Conservation (phyloP, 2,797 vertebrate species). For the Salmo trutta region DNA sequence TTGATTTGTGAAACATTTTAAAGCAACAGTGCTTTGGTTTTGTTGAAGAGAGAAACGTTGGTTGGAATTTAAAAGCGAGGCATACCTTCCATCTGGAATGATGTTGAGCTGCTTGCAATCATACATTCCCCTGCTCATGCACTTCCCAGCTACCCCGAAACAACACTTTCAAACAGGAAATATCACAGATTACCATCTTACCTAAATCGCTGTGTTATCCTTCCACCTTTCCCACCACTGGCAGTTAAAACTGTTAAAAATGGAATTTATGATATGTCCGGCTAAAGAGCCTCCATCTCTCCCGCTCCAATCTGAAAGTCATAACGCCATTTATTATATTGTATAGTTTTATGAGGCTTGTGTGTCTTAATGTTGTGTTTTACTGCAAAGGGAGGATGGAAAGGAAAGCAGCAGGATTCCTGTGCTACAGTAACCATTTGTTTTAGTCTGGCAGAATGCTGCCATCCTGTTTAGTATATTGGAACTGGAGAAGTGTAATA, state of each 20-base stretch:
- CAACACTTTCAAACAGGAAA: not conserved
- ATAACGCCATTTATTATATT: not conserved
- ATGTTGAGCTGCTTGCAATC: conserved; percentile 41
- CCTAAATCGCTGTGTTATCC: not conserved
- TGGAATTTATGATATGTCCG: not conserved
- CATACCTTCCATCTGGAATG: conserved; percentile 43
- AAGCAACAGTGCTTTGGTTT: not conserved
- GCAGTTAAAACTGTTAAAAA: not conserved
- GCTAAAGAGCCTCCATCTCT: not conserved
- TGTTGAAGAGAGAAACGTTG: too few relatives aligned
- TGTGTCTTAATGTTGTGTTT: not conserved
- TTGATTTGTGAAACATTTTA: not conserved
- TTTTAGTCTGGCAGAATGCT: not conserved
- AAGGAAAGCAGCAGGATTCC: not conserved
- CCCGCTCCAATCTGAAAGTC: not conserved
- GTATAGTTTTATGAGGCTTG: not conserved
- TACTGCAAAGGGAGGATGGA: not conserved
- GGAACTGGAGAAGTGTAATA: not conserved
- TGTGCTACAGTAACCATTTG: not conserved
- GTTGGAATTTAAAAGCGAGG: conserved; percentile 54
- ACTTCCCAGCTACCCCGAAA: too few relatives aligned
- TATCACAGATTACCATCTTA: not conserved
- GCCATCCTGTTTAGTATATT: not conserved
- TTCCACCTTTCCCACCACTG: not conserved
- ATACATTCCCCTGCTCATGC: conserved; percentile 12